Base-by-base conservation (phyloP, 1,140 invertebrate species). In the Calliopsis andreniformis region DNA sequence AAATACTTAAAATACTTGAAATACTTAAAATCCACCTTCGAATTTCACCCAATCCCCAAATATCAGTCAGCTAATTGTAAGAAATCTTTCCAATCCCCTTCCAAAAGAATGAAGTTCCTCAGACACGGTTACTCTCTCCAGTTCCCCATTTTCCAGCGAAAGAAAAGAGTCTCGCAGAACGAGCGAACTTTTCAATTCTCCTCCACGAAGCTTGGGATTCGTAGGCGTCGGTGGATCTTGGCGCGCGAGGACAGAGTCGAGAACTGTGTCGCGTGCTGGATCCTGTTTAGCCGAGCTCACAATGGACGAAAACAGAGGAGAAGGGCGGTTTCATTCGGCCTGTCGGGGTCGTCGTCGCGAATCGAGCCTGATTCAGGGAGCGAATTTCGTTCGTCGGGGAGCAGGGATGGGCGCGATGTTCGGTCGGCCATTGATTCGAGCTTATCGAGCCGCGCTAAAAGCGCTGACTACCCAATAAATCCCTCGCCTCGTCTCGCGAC, bases 361-460 rank as follows among this genome's bases (percentile, higher is more conserved):
- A 69, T 77, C 61, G 61, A 73, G 55, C n/a, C 43, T 42, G 59
- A 66, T 81, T 72, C 39, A 51, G 68, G 64, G 78, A 82, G 73
- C 69, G 39, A 73, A 42, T 72, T 67, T 68, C 67, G 55, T 76
- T 32, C 32, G 23, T 12, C 59, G 10, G 1, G 30, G 49, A 55
- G 18, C 35, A n/a, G 23, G 18, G 20, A 55, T 16, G 30, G 56
- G 12, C 30, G 25, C 47, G 45, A 62, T 30, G 51, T 66, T 73
- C 43, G 67, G 12, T 49, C 28, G 55, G 45, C 32, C 67, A 63
- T 58, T 68, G 70, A 43, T 43, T 66, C 68, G 6, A n/a, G 45
- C 49, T 49, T 62, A 83, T 83, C 58, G 63, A 73, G 51, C 28
- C 35, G 55, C 28, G 59, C 16, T 68, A 79, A 78, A 79, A 82